Evolutionary conservation across 1,140 invertebrate genomes (phyloP), one percentile per base, ranked within the genome.

Genomic region (Sesamia nonagrioides): DNA sequence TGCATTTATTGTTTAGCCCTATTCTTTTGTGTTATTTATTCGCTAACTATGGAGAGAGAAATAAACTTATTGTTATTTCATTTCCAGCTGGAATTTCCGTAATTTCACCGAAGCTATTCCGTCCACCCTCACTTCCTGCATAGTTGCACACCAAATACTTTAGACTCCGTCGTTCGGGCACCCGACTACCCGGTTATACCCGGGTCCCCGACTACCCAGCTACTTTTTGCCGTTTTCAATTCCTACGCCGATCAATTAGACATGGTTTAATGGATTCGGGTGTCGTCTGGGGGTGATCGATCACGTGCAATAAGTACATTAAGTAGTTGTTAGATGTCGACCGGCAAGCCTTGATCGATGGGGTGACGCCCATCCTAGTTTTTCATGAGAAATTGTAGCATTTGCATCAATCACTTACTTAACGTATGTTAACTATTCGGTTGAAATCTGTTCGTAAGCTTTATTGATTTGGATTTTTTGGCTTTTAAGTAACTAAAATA

Each of bases 241-340:
- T 90, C 83, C 81, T 76, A n/a, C 71, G 66, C 79, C 89, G 85
- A 93, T 93, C 91, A 93, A 92, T 93, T 93, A 92, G 87, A 91
- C 84, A 90, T 83, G 89, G 88, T 90, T 92, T 90, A 93, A 92
- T 92, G 91, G 91, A 93, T 90, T 90, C 86, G 85, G 84, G 88
- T 89, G 89, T 87, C 87, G 84, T 82, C 80, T 84, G 27, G 42
- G 17, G 77, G 91, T 90, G 90, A 93, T 93, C 87, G 84, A 93
- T 93, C 88, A 88, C 82, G 40, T 82, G 82, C 78, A 88, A 86
- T 89, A 88, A 88, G 88, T 89, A 89, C 89, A 86, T 91, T 91
- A 91, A 89, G 85, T 50, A 75, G 73, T 61, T 52, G 73, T 63
- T 75, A 42, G 56, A 75, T 63, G 58, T 63, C 18, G 58, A 61